phyloP scores from a whole-genome alignment of 2,888 invertebrate genomes.

The Ophion slaviceki region DNA sequence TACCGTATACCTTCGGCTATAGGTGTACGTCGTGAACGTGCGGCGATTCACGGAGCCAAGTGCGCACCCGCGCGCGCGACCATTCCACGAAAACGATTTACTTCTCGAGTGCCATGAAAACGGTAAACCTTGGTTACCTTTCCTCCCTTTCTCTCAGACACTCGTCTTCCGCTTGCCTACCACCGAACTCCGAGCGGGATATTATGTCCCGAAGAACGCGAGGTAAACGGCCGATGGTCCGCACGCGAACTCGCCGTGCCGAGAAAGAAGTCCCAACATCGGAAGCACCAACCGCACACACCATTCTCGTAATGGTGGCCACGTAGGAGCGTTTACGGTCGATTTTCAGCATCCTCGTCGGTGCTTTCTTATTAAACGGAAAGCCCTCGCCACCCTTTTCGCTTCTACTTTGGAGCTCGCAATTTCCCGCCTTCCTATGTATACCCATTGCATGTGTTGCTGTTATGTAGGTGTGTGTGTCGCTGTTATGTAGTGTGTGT shows the following conservation, averaged over 20 bases:
- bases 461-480: neutral
- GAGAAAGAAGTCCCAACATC: conserved; percentile 44
- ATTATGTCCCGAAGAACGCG: conserved; percentile 67
- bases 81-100: conserved; percentile 69
- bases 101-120: conserved; percentile 64
- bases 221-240: conserved; percentile 59
- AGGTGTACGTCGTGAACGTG: conserved; percentile 40
- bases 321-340: conserved; percentile 64
- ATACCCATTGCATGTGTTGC: conserved; percentile 10
- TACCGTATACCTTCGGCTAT: neutral
- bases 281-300: conserved; percentile 52
- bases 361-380: conserved; percentile 66
- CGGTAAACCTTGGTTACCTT: conserved; percentile 42
- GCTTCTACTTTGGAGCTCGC: conserved; percentile 43
- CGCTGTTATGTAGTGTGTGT: neutral
- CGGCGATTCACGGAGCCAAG: conserved; percentile 43
- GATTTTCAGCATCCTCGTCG: conserved; percentile 62
- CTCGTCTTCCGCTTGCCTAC: conserved; percentile 24
- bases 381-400: conserved; percentile 48
- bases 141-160: conserved; percentile 23
- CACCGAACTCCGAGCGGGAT: conserved; percentile 56
- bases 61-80: conserved; percentile 24
- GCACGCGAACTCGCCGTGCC: conserved; percentile 44
- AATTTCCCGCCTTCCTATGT: conserved; percentile 37
- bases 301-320: conserved; percentile 44